Percentiles rank a stretch among this genome's conserved stretches.
These are phyloP conservation scores for Dorcus parallelipipedus DNA, from an alignment of 2,888 invertebrate genomes.

Conservation along the genomic window DNA sequence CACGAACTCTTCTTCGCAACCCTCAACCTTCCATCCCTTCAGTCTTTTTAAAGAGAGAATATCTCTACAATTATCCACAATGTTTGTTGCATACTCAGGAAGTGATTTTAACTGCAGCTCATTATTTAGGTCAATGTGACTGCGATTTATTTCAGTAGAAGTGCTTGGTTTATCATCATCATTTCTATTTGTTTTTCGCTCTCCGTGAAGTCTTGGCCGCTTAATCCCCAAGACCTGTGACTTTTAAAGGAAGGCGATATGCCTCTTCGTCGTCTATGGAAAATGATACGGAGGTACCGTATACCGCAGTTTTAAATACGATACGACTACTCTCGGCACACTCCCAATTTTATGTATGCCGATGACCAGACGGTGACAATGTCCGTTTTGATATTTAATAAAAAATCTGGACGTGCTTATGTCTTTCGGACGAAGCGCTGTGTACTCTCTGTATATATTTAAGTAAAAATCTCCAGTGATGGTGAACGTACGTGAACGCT, in stretches of 20 bases:
- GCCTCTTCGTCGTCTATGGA: background rate
- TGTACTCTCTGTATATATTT: slow-evolving; percentile 15
- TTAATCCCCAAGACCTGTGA: background rate
- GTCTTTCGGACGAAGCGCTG: slow-evolving; percentile 7
- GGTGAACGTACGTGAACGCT: slow-evolving; percentile 4
- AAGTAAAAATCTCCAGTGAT: slow-evolving; percentile 6
- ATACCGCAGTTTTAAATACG: slow-evolving; percentile 15
- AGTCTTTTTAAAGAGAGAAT: no score
- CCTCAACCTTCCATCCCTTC: no score
- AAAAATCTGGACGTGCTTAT: slow-evolving; percentile 7
- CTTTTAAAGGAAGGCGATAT: background rate
- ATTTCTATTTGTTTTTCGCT: no score
- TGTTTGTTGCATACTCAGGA: no score
- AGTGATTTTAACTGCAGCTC: no score
- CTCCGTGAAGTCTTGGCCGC: no score
- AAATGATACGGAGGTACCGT: slow-evolving; percentile 6
- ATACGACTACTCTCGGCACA: slow-evolving; percentile 8
- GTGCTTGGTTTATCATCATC: no score
- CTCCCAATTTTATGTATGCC: slow-evolving; percentile 17
- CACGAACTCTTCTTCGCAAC: no score
- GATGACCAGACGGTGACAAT: slow-evolving; percentile 6
- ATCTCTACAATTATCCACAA: no score
- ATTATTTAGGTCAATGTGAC: no score
- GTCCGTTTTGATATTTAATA: slow-evolving; percentile 11
- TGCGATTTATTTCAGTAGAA: no score